Evolutionary conservation across 2,113 vertebrate species (phyloP), one percentile per base, ranked within the genome.

Genomic region (Oncorhynchus nerka): DNA sequence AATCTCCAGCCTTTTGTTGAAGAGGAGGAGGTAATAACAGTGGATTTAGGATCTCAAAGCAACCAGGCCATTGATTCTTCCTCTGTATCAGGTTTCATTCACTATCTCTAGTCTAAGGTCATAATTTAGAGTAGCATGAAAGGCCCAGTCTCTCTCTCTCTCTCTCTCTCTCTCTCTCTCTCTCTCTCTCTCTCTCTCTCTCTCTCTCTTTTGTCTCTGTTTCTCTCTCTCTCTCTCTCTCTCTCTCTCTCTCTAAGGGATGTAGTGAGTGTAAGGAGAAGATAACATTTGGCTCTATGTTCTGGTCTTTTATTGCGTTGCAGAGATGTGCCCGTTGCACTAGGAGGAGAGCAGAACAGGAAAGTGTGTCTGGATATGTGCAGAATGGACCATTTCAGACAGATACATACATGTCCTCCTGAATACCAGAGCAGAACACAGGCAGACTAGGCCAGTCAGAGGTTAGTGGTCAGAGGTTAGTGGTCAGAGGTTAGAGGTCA

Each of bases 291-390:
- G 82, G 84, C 86, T 84, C 70, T 71, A 79, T 78, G 75, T 80
- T 84, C 70, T 76, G 81, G 49, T 88, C 84, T 89, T 84, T 89
- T 85, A 86, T 89, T 88, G 83, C 77, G 48, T 87, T 88, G 80
- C 81, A 81, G 81, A 85, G 79, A 85, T 89, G 82, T 89, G 78
- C 75, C 5, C 5, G 5, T 34, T 34, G 32, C 5, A 34, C 32
- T 6, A 34, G 32, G 32, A 34, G 32, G 32, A 32, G 32, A 34
- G 32, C 49, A 51, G 13, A 16, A 61, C 48, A 84, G 77, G 76
- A 76, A 75, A 51, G 49, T 16, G 71, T 39, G 32, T 68, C 57
- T 79, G 74, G 3, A 24, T 16, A 45, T 70, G 74, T 75, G 66
- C 30, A 32, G 30, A 32, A 32, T 32, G 4, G 30, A 32, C 30